Conservation (phyloP, 2,888 invertebrate species). For the Troilus luridus region DNA sequence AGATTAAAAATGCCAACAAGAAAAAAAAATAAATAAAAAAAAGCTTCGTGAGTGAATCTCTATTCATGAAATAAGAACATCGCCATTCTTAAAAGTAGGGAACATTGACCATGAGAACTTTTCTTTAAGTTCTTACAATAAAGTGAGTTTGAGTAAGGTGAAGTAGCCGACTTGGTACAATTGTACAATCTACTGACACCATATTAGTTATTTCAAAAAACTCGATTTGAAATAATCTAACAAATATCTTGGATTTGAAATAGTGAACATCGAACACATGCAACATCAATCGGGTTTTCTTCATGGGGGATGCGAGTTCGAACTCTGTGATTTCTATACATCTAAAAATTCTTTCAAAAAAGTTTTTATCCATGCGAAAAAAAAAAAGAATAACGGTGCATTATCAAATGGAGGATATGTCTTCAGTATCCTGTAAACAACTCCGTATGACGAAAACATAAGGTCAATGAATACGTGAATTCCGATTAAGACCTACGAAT, state of each 20-base stretch:
- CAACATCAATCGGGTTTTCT: conserved; percentile 1
- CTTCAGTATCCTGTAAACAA: background rate
- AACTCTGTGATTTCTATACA: background rate
- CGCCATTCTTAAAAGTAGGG: conserved; percentile 18
- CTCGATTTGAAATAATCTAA: background rate
- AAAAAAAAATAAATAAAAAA: background rate
- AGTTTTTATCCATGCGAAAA: background rate
- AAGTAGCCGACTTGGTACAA: background rate
- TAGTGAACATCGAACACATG: conserved; percentile 30
- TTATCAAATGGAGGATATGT: background rate
- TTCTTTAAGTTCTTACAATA: background rate
- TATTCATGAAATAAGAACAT: background rate
- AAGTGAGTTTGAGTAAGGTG: background rate
- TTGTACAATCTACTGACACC: background rate
- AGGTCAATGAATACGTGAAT: background rate
- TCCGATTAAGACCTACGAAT: conserved; percentile 10
- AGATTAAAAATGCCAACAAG: background rate
- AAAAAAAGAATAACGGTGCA: background rate
- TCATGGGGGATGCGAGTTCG: background rate
- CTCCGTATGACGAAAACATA: conserved; percentile 2
- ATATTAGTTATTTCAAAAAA: background rate
- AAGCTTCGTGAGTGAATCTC: background rate
- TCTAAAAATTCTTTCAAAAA: background rate
- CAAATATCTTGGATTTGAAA: conserved; percentile 7
- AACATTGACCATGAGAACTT: background rate